phyloP scores from a whole-genome alignment of 2,113 vertebrate species.

The Callionymus lyra region DNA sequence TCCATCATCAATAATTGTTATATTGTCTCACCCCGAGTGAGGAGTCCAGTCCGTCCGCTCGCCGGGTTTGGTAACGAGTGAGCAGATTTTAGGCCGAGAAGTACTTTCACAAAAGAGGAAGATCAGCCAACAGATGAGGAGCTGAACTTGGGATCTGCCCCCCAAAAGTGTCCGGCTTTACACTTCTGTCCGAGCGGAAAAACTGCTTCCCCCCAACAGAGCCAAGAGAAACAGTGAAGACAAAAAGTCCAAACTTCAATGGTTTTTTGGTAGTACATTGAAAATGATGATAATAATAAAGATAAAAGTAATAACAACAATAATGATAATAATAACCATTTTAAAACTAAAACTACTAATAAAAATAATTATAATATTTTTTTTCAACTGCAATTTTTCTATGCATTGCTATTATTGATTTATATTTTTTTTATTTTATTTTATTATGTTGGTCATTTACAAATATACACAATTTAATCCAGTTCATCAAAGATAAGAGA shows the following conservation, averaged over 20 bases:
- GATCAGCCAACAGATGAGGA: conserved; percentile 38
- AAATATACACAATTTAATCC: too few species aligned
- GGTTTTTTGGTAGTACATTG: too few species aligned
- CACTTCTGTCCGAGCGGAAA: conserved; percentile 14
- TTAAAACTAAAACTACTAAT: too few species aligned
- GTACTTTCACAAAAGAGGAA: conserved; percentile 11
- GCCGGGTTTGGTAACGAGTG: conserved; percentile 34
- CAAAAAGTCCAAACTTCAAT: background rate
- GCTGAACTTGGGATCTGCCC: conserved; percentile 43
- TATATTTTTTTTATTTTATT: too few species aligned
- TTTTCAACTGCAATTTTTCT: too few species aligned
- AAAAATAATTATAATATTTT: too few species aligned
- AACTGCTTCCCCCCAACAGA: conserved; percentile 3
- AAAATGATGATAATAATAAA: too few species aligned
- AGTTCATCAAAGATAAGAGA: too few species aligned
- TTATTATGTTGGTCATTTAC: too few species aligned
- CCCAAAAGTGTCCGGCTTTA: conserved; percentile 36
- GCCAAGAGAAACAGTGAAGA: background rate
- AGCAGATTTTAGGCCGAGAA: conserved; percentile 31
- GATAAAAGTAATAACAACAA: too few species aligned
- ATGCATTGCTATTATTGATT: too few species aligned
- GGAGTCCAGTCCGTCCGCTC: conserved; percentile 18
- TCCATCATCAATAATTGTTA: conserved; percentile 1
- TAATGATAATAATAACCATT: too few species aligned
- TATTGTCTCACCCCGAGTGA: conserved; percentile 44